These are phyloP conservation scores for Chondrosia reniformis DNA, from an alignment of 37 sponge, comb jelly and placozoan genomes.

Conservation along the genomic window DNA sequence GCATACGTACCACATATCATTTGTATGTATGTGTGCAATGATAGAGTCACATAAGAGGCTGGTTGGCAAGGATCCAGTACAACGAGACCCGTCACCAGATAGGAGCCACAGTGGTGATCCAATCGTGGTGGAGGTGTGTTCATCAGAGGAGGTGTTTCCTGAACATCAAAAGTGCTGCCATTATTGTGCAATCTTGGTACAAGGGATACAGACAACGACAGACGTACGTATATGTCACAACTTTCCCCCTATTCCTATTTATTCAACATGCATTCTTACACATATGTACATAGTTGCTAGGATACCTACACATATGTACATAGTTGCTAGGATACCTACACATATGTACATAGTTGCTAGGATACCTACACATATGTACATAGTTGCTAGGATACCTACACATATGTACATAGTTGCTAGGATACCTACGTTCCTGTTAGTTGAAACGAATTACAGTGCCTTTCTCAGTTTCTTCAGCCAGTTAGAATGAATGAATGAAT, in stretches of 20 bases:
- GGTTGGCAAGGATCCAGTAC: conserved; percentile 27
- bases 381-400: too few species aligned
- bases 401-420: too few species aligned
- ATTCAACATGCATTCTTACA: neutral
- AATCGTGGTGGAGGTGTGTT: conserved; percentile 64
- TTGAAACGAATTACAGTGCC: too few species aligned
- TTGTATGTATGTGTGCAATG: too few species aligned
- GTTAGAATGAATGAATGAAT: too few species aligned
- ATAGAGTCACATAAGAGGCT: conserved; percentile 43
- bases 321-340: too few species aligned
- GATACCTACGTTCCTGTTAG: too few species aligned
- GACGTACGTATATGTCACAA: conserved; percentile 19
- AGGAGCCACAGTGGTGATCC: conserved; percentile 69
- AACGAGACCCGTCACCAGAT: conserved; percentile 27
- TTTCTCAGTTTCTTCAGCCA: too few species aligned
- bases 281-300: too few species aligned
- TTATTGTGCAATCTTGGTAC: conserved; percentile 54
- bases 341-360: too few species aligned
- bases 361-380: too few species aligned
- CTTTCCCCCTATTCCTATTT: neutral
- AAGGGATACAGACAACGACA: conserved; percentile 42
- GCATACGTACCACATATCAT: neutral
- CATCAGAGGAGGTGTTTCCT: conserved; percentile 14
- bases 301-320: too few species aligned
- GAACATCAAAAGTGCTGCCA: conserved; percentile 24